Evolutionary conservation across 2,888 invertebrate genomes (phyloP).

Genomic region (Meganola albula): DNA sequence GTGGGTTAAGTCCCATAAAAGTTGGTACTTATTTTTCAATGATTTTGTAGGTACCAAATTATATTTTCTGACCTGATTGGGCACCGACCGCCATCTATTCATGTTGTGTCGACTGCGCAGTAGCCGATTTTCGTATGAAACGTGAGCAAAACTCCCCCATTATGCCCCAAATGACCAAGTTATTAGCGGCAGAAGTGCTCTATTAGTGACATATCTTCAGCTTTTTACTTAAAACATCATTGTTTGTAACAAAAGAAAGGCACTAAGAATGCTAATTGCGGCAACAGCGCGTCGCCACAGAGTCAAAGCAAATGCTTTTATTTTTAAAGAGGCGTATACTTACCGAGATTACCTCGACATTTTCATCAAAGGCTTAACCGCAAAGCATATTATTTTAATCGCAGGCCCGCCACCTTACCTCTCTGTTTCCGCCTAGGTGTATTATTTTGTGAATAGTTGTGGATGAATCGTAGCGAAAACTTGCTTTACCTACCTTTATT

Average conservation of each 20-base stretch:
- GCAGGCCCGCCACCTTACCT: constrained; percentile 46
- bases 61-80: no score
- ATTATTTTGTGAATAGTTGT: constrained; percentile 31
- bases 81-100: no score
- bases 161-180: no score
- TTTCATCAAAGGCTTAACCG: constrained; percentile 65
- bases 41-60: no score
- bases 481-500: neutral
- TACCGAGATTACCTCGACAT: constrained; percentile 64
- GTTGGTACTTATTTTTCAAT: no score
- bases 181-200: no score
- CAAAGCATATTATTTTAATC: constrained; percentile 69
- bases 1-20: no score
- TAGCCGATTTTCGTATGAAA: no score
- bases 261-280: constrained; percentile 55
- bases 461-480: constrained; percentile 15
- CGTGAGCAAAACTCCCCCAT: no score
- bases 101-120: no score
- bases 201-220: no score
- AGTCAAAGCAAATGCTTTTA: constrained; percentile 57
- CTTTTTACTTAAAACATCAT: no score
- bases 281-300: constrained; percentile 51
- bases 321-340: constrained; percentile 71
- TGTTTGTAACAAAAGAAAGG: constrained; percentile 49
- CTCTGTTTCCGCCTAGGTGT: constrained; percentile 32